Evolutionary conservation across 2,113 vertebrate genomes (phyloP).

Genomic region (Struthidea cinerea): DNA sequence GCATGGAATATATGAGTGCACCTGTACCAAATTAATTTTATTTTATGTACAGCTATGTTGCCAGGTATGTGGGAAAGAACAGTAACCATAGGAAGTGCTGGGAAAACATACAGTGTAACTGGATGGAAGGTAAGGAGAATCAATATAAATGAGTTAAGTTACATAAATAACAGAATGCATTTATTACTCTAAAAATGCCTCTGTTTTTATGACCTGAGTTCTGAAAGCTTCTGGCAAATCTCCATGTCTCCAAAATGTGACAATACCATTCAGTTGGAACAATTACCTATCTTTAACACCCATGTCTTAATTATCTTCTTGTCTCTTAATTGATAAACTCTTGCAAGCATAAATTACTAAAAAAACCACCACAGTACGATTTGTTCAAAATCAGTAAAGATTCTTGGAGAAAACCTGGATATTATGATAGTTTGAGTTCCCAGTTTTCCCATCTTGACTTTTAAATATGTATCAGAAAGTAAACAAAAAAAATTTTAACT

Average conservation of each 20-base stretch:
- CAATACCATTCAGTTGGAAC: not conserved
- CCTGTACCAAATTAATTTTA: not conserved
- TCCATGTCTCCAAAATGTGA: not conserved
- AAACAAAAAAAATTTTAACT: not conserved
- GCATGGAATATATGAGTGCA: not conserved
- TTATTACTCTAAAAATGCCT: not conserved
- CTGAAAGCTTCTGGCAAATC: not conserved
- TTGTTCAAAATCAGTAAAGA: not conserved
- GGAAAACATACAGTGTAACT: constrained; percentile 94
- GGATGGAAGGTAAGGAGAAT: constrained; percentile 89
- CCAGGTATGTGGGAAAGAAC: constrained; percentile 99
- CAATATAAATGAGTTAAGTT: not conserved
- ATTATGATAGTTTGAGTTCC: not conserved
- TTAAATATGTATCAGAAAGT: not conserved
- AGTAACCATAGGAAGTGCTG: constrained; percentile 90
- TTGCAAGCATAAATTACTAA: not conserved
- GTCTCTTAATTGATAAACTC: not conserved
- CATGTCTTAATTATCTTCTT: not conserved
- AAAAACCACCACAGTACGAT: not conserved
- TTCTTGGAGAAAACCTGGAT: not conserved
- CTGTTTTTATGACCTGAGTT: not conserved
- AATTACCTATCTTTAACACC: not conserved
- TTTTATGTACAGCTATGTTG: constrained; percentile 79
- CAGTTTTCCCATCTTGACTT: not conserved
- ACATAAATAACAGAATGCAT: not conserved